A percentile compares a stretch with the other conserved stretches of the same genome.
Conservation (phyloP, 30 jellyfish, hydroid and myxozoan genomes). For the Mastigias papua region DNA sequence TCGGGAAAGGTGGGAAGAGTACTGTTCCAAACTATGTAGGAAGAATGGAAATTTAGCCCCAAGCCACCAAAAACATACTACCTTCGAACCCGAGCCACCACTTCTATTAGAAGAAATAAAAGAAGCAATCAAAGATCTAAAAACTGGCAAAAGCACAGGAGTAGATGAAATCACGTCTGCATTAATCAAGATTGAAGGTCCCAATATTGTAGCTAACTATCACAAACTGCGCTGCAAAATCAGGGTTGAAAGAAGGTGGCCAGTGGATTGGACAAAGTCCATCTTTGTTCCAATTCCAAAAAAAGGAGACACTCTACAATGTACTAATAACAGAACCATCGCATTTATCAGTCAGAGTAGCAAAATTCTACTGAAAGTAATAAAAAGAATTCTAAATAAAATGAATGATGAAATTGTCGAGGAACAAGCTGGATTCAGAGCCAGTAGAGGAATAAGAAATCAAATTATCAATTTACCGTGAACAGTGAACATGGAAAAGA, state of each 20-base stretch:
- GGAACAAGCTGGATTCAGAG: constrained; percentile 44
- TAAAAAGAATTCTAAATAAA: constrained; percentile 13
- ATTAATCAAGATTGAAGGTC: constrained; percentile 26
- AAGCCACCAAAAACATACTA: neutral
- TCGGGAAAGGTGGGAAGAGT: constrained; percentile 18
- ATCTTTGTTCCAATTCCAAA: constrained; percentile 52
- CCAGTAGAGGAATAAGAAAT: constrained; percentile 47
- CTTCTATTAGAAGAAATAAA: constrained; percentile 21
- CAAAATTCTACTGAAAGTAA: constrained; percentile 39
- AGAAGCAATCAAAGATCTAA: constrained; percentile 49
- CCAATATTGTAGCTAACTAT: neutral
- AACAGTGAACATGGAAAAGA: constrained; percentile 25
- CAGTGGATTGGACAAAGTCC: constrained; percentile 49
- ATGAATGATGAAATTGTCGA: constrained; percentile 21
- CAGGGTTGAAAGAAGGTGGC: constrained; percentile 36
- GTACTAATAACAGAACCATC: constrained; percentile 40
- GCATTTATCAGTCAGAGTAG: constrained; percentile 58
- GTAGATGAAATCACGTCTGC: constrained; percentile 47
- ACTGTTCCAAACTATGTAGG: constrained; percentile 20
- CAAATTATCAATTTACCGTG: constrained; percentile 47
- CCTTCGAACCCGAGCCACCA: constrained; percentile 34
- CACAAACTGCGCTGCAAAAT: constrained; percentile 47
- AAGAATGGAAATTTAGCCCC: neutral
- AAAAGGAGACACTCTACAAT: constrained; percentile 43
- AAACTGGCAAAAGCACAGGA: constrained; percentile 49